Evolutionary conservation across 2,797 vertebrate species (phyloP).

Genomic region (Danio aesculapii): DNA sequence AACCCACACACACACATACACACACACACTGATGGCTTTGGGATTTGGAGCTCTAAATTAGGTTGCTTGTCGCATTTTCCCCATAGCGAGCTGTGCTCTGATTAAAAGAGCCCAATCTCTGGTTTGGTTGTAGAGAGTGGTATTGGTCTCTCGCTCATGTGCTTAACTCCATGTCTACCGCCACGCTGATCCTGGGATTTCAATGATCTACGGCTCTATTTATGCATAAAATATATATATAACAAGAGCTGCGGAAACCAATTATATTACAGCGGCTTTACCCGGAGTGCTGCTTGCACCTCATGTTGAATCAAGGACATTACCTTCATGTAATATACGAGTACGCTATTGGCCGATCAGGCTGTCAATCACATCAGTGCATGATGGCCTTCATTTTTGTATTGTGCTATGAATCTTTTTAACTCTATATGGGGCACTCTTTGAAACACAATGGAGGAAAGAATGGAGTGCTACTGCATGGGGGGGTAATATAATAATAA

Average conservation of each 20-base stretch:
- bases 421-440: no score
- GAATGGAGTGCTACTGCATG: no score
- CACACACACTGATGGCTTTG: conserved; percentile 68
- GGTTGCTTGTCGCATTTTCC: conserved; percentile 69
- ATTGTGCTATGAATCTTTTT: no score
- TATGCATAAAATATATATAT: conserved; percentile 67
- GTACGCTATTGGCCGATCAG: no score
- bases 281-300: conserved; percentile 59
- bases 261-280: conserved; percentile 72
- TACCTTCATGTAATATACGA: no score
- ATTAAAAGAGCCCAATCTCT: conserved; percentile 60
- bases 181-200: conserved; percentile 70
- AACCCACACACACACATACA: conserved; percentile 38
- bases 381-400: no score
- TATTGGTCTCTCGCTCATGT: conserved; percentile 51
- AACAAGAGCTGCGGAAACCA: conserved; percentile 68
- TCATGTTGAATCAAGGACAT: neutral
- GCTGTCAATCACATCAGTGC: no score
- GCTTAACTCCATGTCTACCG: conserved; percentile 71
- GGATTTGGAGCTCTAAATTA: conserved; percentile 76
- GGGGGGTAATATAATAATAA: no score
- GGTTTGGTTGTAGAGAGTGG: conserved; percentile 32
- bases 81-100: conserved; percentile 64
- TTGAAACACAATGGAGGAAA: no score
- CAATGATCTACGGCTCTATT: conserved; percentile 72